These are phyloP conservation scores for Didymodactylos carnosus DNA, from an alignment of 2,888 invertebrate species.

Conservation along the genomic window DNA sequence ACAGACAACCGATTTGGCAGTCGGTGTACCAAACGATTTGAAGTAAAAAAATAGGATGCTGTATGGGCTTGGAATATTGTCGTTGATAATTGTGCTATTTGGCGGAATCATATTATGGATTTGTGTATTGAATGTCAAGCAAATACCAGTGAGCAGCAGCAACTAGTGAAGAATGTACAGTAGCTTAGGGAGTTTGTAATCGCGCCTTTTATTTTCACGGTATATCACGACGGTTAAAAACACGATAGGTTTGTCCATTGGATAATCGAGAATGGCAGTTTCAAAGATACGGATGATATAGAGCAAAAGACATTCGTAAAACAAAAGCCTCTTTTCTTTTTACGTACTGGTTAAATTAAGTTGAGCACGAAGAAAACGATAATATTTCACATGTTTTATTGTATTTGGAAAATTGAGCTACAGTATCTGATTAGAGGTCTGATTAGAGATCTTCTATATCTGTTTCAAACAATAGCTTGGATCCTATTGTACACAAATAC, in stretches of 20 bases:
- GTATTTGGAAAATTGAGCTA: too few species aligned
- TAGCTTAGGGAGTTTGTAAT: slow-evolving; percentile 99
- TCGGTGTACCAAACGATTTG: slow-evolving; percentile 5
- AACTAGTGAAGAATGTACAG: slow-evolving; percentile 94
- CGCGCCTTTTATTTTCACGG: slow-evolving; percentile 92
- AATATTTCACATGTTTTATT: too few species aligned
- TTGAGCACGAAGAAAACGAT: too few species aligned
- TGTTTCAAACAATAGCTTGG: too few species aligned
- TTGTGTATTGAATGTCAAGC: slow-evolving; percentile 90
- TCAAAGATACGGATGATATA: slow-evolving; percentile 57
- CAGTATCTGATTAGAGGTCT: too few species aligned
- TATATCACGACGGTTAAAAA: slow-evolving; percentile 96
- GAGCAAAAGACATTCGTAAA: too few species aligned
- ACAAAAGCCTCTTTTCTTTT: too few species aligned
- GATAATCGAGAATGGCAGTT: slow-evolving; percentile 99
- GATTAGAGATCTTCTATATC: too few species aligned
- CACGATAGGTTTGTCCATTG: slow-evolving; percentile 93
- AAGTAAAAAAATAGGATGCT: slow-evolving; percentile 66
- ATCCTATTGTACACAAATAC: too few species aligned
- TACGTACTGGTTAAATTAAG: too few species aligned
- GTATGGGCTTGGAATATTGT: slow-evolving; percentile 99
- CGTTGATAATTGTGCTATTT: slow-evolving; percentile 97
- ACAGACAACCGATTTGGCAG: background rate
- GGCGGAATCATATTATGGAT: slow-evolving; percentile 98
- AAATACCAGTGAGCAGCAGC: slow-evolving; percentile 78